Evolutionary conservation across 1,140 invertebrate genomes (phyloP).

Genomic region (Drosophila pallidifrons): DNA sequence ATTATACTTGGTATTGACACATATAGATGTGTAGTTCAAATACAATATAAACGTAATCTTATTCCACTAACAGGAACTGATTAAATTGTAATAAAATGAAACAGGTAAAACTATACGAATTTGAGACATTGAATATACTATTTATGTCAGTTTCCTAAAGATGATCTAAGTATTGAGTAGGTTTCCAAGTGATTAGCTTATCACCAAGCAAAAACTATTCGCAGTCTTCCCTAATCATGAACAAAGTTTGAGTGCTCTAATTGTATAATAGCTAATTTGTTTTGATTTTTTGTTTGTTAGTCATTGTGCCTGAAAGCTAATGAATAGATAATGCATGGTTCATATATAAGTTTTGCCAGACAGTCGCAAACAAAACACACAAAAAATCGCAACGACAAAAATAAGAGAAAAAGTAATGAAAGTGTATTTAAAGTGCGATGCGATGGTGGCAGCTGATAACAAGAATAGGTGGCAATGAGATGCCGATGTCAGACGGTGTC

Average conservation of each 20-base stretch:
- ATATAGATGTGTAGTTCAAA: no score
- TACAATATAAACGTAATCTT: no score
- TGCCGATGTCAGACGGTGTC: conserved; percentile 49
- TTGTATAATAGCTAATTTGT: conserved; percentile 62
- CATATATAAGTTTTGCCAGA: conserved; percentile 70
- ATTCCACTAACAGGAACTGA: no score
- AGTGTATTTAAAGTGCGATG: conserved; percentile 43
- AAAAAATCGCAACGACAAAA: conserved; percentile 5
- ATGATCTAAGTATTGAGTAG: conserved; percentile 6
- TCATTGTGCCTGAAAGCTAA: conserved; percentile 53
- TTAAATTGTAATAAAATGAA: no score
- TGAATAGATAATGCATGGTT: conserved; percentile 12
- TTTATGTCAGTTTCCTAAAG: not conserved
- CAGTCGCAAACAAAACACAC: conserved; percentile 35
- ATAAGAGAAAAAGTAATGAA: conserved; percentile 14
- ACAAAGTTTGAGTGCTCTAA: conserved; percentile 65
- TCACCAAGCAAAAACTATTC: conserved; percentile 62
- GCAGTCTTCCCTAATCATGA: conserved; percentile 40
- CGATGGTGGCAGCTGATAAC: conserved; percentile 32
- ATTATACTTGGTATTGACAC: no score
- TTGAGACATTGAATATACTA: no score
- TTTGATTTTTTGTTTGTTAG: conserved; percentile 71
- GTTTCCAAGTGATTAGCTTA: conserved; percentile 2
- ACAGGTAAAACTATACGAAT: no score
- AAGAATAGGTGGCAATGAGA: conserved; percentile 23